phyloP scores from a whole-genome alignment of 2,797 vertebrate species.

The Pseudochirops cupreus region DNA sequence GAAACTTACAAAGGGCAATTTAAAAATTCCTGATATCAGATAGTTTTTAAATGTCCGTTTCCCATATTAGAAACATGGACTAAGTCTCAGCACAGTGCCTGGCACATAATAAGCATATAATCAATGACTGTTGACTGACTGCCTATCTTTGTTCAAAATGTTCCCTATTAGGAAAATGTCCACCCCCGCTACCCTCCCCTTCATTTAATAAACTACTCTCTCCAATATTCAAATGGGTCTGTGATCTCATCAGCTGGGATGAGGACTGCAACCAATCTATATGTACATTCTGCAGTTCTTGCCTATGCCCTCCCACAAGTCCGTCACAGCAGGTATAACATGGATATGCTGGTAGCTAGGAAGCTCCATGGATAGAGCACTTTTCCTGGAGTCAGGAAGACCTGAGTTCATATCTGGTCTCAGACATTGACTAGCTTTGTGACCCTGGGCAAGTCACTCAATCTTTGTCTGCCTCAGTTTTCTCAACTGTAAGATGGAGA shows the following conservation, averaged over 20 bases:
- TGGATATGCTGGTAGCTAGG: not conserved
- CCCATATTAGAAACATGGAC: not conserved
- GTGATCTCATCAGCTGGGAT: not conserved
- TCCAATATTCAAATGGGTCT: not conserved
- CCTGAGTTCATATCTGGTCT: not conserved
- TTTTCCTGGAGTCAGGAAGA: not conserved
- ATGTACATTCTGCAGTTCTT: not conserved
- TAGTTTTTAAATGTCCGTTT: not conserved
- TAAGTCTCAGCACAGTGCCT: not conserved
- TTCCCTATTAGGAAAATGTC: not conserved
- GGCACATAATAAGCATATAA: not conserved
- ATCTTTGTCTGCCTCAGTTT: not conserved
- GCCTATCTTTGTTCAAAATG: not conserved
- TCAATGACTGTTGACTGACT: not conserved
- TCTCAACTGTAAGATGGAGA: not conserved
- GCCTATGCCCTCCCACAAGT: not conserved
- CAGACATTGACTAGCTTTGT: not conserved
- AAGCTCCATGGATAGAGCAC: not conserved
- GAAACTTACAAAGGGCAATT: not conserved
- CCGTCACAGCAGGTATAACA: not conserved
- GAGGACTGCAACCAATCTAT: not conserved
- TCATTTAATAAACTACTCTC: not conserved
- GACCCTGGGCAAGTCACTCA: not conserved
- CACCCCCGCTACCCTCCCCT: not conserved
- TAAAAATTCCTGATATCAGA: not conserved